Evolutionary conservation across 2,888 invertebrate species (phyloP), one percentile per base, ranked within the genome.

Genomic region (Drosophila diplacantha): DNA sequence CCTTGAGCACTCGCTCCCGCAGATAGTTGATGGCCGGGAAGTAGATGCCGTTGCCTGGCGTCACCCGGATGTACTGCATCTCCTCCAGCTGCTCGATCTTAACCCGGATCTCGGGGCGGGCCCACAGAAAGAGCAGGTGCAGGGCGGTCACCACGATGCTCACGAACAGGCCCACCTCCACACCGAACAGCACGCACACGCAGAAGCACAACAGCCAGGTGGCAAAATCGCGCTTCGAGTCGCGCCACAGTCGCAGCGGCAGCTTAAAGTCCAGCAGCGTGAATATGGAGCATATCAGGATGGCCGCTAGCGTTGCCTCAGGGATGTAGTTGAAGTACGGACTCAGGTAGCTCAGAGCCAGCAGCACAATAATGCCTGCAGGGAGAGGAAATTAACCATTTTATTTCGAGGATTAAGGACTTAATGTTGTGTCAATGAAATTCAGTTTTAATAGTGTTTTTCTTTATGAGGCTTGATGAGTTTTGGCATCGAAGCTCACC

Each of bases 271-370:
- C 92, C 37, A 93, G 78, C 88, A 91, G 85, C 0, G 76, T 83
- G 39, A 96, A 96, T 24, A 88, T 85, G 26, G 98, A 97, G 76
- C 94, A 93, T 77, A 97, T 96, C 76, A 98, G 92, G 55, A 98
- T 95, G 6, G 96, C 93, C 0, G 96, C 93, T 49, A 98, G 90
- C 1, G 95, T 93, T 0, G 97, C 92, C 84, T 93, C 93, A 2
- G 96, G 96, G 70, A 96, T 96, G 87, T 91, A 95, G 88, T 93
- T 94, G 89, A 97, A 97, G 85, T 94, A 94, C 1, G 95, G 94
- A n/a, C 97, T 96, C 54, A 98, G 90, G 85, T 95, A 94, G 73
- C 93, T 92, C 46, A 97, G 89, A 0, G 97, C 95, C 78, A 97
- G 85, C 47, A 98, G 89, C 4, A 96, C 93, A 80, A 97, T 91